These are phyloP conservation scores for Schizotus pectinicornis DNA, from an alignment of 2,888 invertebrate genomes.

Conservation along the genomic window DNA sequence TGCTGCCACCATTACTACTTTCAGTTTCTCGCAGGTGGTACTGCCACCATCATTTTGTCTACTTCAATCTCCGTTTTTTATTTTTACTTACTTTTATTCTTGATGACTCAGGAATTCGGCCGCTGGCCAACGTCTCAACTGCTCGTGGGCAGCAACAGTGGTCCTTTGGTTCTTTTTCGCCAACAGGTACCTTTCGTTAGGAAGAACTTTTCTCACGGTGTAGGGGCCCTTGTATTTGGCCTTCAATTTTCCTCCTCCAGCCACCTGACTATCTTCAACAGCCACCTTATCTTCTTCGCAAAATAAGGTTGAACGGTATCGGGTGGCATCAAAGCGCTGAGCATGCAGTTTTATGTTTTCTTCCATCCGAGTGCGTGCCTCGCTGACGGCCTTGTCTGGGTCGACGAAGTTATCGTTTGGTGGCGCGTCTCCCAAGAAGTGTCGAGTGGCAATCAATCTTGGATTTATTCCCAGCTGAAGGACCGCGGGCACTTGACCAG, in stretches of 20 bases:
- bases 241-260: constrained; percentile 20
- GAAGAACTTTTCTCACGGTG: constrained; percentile 22
- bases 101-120: background rate
- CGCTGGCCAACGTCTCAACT: constrained; percentile 24
- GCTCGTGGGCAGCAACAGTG: constrained; percentile 38
- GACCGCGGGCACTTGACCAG: too few relatives aligned
- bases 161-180: constrained; percentile 21
- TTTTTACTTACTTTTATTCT: too few relatives aligned
- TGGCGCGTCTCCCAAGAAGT: too few relatives aligned
- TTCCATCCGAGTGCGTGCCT: too few relatives aligned
- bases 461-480: background rate
- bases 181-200: constrained; percentile 35
- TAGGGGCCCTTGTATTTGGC: constrained; percentile 31
- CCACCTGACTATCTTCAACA: constrained; percentile 16
- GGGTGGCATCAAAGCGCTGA: too few relatives aligned
- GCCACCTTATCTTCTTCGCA: constrained; percentile 15
- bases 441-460: background rate
- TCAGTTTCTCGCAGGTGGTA: too few relatives aligned
- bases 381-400: too few relatives aligned
- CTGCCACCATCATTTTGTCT: background rate
- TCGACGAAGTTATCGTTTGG: too few relatives aligned
- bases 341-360: too few relatives aligned
- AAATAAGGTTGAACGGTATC: too few relatives aligned
- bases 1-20: too few relatives aligned
- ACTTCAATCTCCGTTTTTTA: background rate